Conservation (phyloP, 2,113 vertebrate species). For the Mixornis gularis region DNA sequence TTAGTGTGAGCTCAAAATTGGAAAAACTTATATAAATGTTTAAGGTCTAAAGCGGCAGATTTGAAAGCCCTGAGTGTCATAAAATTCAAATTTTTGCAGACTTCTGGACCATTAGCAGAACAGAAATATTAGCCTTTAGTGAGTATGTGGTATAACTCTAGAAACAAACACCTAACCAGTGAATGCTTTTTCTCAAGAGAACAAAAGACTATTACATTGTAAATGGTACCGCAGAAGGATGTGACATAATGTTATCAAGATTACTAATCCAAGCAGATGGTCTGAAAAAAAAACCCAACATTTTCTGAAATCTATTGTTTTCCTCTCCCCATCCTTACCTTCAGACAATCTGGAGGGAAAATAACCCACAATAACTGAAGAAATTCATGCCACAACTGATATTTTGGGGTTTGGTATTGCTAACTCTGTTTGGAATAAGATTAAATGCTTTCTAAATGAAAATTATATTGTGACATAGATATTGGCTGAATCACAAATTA, state of each 20-base stretch:
- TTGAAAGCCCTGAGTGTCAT: neutral
- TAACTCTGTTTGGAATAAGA: neutral
- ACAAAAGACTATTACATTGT: neutral
- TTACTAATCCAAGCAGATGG: neutral
- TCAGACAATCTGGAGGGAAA: neutral
- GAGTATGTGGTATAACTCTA: neutral
- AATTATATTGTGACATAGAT: neutral
- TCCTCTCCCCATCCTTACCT: neutral
- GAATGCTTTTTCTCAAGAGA: neutral
- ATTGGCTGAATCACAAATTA: neutral
- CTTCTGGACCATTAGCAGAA: neutral
- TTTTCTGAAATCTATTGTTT: neutral
- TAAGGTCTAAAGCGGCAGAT: neutral
- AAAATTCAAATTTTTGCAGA: neutral
- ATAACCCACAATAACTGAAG: neutral
- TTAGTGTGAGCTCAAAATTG: neutral
- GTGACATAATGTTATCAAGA: neutral
- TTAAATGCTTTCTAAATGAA: neutral
- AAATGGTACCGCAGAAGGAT: neutral
- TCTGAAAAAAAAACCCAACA: neutral
- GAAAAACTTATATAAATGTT: no score
- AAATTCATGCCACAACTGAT: rapidly evolving
- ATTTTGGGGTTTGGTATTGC: neutral
- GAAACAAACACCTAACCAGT: neutral
- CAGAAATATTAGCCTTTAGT: neutral